Evolutionary conservation across 2,888 invertebrate species (phyloP).

Genomic region (Drosophila gaucha): DNA sequence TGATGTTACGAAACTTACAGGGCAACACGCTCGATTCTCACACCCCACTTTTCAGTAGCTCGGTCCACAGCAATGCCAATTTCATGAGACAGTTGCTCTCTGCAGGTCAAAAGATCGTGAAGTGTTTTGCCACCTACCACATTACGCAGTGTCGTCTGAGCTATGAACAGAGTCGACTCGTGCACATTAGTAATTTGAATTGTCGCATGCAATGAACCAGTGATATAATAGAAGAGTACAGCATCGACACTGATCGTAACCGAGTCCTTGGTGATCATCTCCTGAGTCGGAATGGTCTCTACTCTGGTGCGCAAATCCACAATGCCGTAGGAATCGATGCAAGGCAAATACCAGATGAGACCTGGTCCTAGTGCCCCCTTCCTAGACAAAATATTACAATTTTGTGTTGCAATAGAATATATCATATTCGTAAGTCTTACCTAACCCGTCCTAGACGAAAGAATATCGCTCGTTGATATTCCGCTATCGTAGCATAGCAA

Average conservation of each 20-base stretch:
- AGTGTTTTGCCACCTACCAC: constrained; percentile 96
- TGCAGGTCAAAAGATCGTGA: constrained; percentile 94
- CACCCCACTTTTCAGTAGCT: constrained; percentile 95
- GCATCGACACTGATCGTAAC: constrained; percentile 97
- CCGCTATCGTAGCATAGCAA: constrained; percentile 84
- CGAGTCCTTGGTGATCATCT: constrained; percentile 92
- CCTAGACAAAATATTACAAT: constrained; percentile 26
- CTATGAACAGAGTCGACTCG: constrained; percentile 91
- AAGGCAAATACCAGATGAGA: constrained; percentile 87
- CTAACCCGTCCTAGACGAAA: constrained; percentile 86
- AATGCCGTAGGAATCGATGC: constrained; percentile 86
- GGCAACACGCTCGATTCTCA: constrained; percentile 95
- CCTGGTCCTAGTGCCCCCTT: constrained; percentile 86
- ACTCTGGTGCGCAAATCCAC: constrained; percentile 87
- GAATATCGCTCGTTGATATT: constrained; percentile 87
- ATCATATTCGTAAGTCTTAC: constrained; percentile 31
- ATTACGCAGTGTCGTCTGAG: constrained; percentile 93
- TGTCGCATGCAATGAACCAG: constrained; percentile 90
- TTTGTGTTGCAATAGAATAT: no score
- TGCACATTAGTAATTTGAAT: constrained; percentile 87
- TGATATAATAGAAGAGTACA: constrained; percentile 91
- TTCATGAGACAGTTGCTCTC: constrained; percentile 93
- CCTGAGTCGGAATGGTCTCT: constrained; percentile 88
- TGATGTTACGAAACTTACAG: not conserved
- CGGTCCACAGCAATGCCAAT: constrained; percentile 94